These are phyloP conservation scores for Labeo rohita DNA, from an alignment of 2,113 vertebrate species.

Conservation along the genomic window DNA sequence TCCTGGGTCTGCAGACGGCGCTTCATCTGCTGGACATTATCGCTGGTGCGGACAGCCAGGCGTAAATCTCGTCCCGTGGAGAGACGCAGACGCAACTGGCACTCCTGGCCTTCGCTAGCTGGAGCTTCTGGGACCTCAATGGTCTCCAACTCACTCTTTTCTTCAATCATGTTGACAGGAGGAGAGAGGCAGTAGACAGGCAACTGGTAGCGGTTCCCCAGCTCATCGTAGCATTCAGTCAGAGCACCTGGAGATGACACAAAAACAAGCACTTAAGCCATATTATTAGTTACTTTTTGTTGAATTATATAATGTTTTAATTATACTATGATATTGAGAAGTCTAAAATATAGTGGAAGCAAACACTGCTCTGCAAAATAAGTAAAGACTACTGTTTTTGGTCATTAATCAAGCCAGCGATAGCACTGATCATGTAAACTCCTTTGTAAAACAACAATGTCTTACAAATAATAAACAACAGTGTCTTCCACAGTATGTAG, in stretches of 20 bases:
- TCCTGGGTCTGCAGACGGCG: conserved; percentile 87
- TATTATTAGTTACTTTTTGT: background rate
- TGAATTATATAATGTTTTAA: background rate
- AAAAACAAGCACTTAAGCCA: background rate
- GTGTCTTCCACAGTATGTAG: background rate
- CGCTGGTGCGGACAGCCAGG: conserved; percentile 87
- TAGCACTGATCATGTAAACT: background rate
- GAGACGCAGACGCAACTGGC: conserved; percentile 92
- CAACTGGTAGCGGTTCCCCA: conserved; percentile 97
- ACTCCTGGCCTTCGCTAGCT: conserved; percentile 87
- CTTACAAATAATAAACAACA: background rate
- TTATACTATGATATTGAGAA: background rate
- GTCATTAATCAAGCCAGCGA: background rate
- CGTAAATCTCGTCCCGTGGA: conserved; percentile 94
- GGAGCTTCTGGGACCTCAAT: conserved; percentile 81
- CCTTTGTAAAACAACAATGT: background rate
- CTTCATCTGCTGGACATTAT: conserved; percentile 96
- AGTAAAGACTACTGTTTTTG: background rate
- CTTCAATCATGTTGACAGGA: conserved; percentile 98
- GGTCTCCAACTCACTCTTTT: conserved; percentile 88
- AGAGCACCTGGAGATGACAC: conserved; percentile 81
- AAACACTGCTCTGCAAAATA: background rate
- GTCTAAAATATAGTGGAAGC: background rate
- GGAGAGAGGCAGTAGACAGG: conserved; percentile 95
- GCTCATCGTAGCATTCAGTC: conserved; percentile 96